Conservation (phyloP, 2,888 invertebrate species). For the Maniola hyperantus region DNA sequence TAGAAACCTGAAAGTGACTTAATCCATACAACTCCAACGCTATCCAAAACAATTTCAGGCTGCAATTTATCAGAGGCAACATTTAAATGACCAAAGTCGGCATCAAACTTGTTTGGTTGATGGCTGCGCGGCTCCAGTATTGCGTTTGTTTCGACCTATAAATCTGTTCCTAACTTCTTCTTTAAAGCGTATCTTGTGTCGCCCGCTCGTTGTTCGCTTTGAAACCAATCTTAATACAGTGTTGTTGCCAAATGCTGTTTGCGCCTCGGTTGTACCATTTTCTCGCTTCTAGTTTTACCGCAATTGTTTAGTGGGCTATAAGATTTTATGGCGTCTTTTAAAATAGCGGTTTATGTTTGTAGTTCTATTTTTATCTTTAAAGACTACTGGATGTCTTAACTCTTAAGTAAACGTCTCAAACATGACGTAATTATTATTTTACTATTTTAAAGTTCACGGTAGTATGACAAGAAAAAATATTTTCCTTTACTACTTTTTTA, state of each 20-base stretch:
- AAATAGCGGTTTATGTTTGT: constrained; percentile 24
- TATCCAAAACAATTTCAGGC: constrained; percentile 57
- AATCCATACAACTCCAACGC: constrained; percentile 52
- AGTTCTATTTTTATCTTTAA: constrained; percentile 23
- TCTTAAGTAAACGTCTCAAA: background rate
- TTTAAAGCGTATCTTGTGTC: constrained; percentile 73
- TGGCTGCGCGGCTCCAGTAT: constrained; percentile 53
- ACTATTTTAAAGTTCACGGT: background rate
- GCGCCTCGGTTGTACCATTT: constrained; percentile 45
- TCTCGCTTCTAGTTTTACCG: constrained; percentile 44
- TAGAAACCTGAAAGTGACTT: too few relatives aligned
- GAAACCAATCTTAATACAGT: constrained; percentile 77
- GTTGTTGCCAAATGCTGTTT: constrained; percentile 76
- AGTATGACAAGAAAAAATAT: too few relatives aligned
- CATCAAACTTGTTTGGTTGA: constrained; percentile 71
- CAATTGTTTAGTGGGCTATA: constrained; percentile 40
- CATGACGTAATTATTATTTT: background rate
- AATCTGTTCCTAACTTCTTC: constrained; percentile 78
- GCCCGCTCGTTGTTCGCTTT: constrained; percentile 64
- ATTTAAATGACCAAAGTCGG: constrained; percentile 77
- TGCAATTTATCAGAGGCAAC: constrained; percentile 74
- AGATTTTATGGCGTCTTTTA: constrained; percentile 34
- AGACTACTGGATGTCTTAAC: constrained; percentile 5
- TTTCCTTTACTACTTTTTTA: too few relatives aligned
- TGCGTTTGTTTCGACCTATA: constrained; percentile 71